Evolutionary conservation across 2,113 vertebrate genomes (phyloP).

Genomic region (Saguinus midas): DNA sequence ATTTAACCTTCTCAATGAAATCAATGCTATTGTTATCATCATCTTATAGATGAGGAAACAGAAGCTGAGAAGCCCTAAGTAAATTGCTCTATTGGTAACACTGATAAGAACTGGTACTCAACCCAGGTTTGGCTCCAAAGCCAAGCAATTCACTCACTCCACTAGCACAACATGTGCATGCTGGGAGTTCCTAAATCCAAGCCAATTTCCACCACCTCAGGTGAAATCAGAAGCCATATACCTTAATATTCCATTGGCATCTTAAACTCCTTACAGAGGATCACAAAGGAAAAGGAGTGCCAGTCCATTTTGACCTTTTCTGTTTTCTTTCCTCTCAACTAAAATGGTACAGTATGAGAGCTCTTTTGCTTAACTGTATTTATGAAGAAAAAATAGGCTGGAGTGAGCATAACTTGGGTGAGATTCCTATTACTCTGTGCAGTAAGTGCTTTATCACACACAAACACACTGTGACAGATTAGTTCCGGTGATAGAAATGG

Average conservation of each 20-base stretch:
- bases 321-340: background rate
- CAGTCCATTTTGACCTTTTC: background rate
- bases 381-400: constrained; percentile 12
- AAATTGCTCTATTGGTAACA: background rate
- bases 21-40: background rate
- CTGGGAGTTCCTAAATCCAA: background rate
- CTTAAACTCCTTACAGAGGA: background rate
- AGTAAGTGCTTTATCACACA: background rate
- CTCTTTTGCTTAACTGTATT: background rate
- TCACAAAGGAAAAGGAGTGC: background rate
- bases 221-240: background rate
- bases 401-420: background rate
- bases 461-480: background rate
- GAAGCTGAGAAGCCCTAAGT: background rate
- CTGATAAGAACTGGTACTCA: background rate
- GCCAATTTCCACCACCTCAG: background rate
- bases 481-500: background rate
- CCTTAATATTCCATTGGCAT: background rate
- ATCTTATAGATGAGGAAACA: background rate
- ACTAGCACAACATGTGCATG: background rate
- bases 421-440: background rate
- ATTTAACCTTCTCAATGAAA: background rate
- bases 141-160: background rate
- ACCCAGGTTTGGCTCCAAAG: background rate
- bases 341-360: background rate